Percentiles rank a stretch among this genome's conserved stretches.
Conservation (phyloP, 2,797 vertebrate species). For the Sciaenops ocellatus region DNA sequence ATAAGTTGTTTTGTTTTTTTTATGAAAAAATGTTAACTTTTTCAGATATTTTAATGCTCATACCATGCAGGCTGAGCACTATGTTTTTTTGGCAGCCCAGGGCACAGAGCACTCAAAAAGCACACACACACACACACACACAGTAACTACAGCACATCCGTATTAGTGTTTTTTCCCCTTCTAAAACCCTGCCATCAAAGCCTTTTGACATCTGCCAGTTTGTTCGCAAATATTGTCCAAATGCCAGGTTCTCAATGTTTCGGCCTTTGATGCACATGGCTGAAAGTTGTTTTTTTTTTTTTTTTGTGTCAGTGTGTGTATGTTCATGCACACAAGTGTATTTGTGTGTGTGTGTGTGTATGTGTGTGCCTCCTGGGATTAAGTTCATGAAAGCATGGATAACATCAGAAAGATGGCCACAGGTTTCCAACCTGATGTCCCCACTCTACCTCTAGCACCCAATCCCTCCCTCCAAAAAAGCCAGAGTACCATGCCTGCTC, state of each 20-base stretch:
- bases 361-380: slow-evolving; percentile 65
- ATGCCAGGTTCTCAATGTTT: slow-evolving; percentile 77
- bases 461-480: slow-evolving; percentile 28
- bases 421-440: slow-evolving; percentile 79
- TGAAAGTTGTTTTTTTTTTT: slow-evolving; percentile 68
- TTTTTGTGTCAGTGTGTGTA: slow-evolving; percentile 56
- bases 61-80: slow-evolving; percentile 48
- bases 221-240: slow-evolving; percentile 81
- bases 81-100: slow-evolving; percentile 72
- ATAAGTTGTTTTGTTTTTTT: slow-evolving; percentile 11
- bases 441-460: slow-evolving; percentile 51
- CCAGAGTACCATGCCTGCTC: background rate
- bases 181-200: slow-evolving; percentile 83
- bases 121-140: slow-evolving; percentile 49
- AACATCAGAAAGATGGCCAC: slow-evolving; percentile 76
- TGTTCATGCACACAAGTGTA: slow-evolving; percentile 28
- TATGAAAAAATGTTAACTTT: slow-evolving; percentile 37
- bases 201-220: slow-evolving; percentile 86
- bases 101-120: slow-evolving; percentile 76
- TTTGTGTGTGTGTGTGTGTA: slow-evolving; percentile 26
- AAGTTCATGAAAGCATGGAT: slow-evolving; percentile 73
- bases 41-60: slow-evolving; percentile 44
- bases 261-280: slow-evolving; percentile 60
- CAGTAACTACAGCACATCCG: slow-evolving; percentile 81
- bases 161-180: slow-evolving; percentile 74